These are phyloP conservation scores for Athalia rosae DNA, from an alignment of 2,888 invertebrate species.

Conservation along the genomic window DNA sequence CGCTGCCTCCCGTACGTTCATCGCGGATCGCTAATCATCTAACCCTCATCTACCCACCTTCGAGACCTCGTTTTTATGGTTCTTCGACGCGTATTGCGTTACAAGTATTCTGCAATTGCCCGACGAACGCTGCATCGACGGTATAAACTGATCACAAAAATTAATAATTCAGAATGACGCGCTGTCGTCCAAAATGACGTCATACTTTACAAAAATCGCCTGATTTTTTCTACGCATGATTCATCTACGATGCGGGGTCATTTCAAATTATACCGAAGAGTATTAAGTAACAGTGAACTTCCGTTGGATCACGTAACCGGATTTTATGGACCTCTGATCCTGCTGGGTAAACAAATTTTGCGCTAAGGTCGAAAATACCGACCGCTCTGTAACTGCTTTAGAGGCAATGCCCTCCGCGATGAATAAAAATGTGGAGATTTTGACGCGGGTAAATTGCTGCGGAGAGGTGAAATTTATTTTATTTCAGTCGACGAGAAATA, in stretches of 20 bases:
- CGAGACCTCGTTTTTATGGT: constrained; percentile 25
- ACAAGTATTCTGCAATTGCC: background rate
- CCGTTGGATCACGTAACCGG: background rate
- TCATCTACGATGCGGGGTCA: background rate
- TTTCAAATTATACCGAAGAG: background rate
- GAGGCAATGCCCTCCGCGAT: background rate
- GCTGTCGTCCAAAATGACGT: no score
- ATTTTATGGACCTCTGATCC: background rate
- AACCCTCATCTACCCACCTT: constrained; percentile 6
- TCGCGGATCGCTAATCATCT: constrained; percentile 23
- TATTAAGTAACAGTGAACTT: background rate
- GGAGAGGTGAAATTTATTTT: no score
- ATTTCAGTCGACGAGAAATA: no score
- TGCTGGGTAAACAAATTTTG: background rate
- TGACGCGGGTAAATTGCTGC: no score
- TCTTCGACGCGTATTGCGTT: background rate
- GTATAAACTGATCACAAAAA: no score
- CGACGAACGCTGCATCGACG: no score
- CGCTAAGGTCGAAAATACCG: background rate
- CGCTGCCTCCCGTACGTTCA: constrained; percentile 19
- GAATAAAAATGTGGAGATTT: no score
- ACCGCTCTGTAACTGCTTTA: background rate
- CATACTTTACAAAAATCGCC: no score
- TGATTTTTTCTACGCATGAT: no score
- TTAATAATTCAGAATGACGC: no score